Base-by-base conservation (phyloP, 2,113 vertebrate genomes). In the Microcebus lehilahytsara region DNA sequence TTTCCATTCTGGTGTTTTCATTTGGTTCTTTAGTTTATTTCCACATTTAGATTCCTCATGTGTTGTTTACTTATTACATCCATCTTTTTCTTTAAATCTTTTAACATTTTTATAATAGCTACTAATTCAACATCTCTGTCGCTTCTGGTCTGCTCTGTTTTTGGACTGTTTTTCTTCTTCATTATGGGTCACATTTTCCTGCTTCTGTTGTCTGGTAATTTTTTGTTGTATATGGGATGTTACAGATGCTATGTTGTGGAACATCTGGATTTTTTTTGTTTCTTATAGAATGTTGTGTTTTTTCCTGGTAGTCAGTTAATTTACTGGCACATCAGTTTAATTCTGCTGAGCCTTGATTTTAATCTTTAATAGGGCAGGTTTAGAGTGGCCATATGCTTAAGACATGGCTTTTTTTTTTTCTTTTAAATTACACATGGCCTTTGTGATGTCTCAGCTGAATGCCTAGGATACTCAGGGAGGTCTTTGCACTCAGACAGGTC, bases 21-120 rank as follows among this genome's bases (percentile, higher is more conserved):
- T 85, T 85, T 56, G 25, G 9, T 32, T 42, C 11, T 72, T 34
- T n/a, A 58, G 60, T 46, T 46, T 51, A 34, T 62, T 85, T 66
- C 14, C 58, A 49, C 69, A 17, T 40, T 78, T 85, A 66, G 49
- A 40, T 9, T 51, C 9, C 64, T n/a, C 25, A 49, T 71, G 22
- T 78, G 14, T 81, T 94, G 46, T 49, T 49, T 34, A 60, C 46
- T 91, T 12, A 34, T n/a, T 56, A 19, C 2, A 8, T 64, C 20
- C 22, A 64, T 53, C 32, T 72, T 94, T 94, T 85, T 74, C 79
- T 85, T 90, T 74, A 85, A 66, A 67, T 81, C n/a, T 53, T 85
- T 89, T 30, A 72, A 85, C 4, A 12, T 58, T 11, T 11, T 78
- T 85, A 23, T 69, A 56, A 37, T 27, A 66, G 12, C 34, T 75